phyloP scores from a whole-genome alignment of 1,140 invertebrate genomes.

The Formica exsecta region DNA sequence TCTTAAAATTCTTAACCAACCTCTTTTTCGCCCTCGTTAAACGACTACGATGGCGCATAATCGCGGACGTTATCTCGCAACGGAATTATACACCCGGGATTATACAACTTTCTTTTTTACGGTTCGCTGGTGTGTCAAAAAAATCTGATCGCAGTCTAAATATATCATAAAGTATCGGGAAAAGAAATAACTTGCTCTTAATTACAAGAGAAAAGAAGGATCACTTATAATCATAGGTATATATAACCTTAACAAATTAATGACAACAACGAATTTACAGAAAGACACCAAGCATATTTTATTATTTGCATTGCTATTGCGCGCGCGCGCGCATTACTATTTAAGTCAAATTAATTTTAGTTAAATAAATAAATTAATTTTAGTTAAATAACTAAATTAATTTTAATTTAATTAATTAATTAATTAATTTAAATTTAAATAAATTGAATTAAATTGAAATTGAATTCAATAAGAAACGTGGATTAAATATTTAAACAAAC shows the following conservation, averaged over 20 bases:
- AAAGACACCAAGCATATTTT: neutral
- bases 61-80: constrained; percentile 5
- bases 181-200: neutral
- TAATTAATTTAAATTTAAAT: neutral
- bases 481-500: neutral
- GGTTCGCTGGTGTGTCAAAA: neutral
- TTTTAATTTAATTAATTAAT: too few relatives aligned
- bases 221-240: neutral
- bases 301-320: too few relatives aligned
- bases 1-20: constrained; percentile 63
- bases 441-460: neutral
- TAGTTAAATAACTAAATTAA: too few relatives aligned
- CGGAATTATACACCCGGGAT: neutral
- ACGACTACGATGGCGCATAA: constrained; percentile 12
- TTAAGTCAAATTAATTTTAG: constrained; percentile 3
- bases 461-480: neutral
- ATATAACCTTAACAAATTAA: neutral
- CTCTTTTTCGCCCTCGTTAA: constrained; percentile 35
- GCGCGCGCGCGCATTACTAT: too few relatives aligned
- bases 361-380: neutral
- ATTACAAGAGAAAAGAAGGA: neutral
- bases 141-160: neutral
- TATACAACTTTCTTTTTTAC: constrained; percentile 25
- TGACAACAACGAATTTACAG: neutral
- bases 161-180: neutral